A percentile compares a stretch with the other conserved stretches of the same genome.
Evolutionary conservation across 1,140 invertebrate species (phyloP).

Genomic region (Lepidotrigona ventralis): DNA sequence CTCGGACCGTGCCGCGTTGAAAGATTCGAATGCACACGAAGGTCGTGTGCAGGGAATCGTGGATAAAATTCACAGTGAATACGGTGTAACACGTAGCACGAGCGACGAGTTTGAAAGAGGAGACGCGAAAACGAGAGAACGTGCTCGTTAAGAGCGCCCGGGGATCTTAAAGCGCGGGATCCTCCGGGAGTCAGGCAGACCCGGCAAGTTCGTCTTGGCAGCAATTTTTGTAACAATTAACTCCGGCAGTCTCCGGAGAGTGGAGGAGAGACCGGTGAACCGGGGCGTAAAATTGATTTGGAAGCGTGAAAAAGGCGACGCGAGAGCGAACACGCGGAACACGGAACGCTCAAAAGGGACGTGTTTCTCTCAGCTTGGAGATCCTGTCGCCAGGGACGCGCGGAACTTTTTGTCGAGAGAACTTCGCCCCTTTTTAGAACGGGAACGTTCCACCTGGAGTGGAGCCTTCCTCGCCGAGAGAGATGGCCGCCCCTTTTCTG

Average conservation of each 20-base stretch:
- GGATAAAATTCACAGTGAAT: neutral
- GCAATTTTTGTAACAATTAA: neutral
- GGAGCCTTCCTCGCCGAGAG: no score
- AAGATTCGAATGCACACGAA: slow-evolving; percentile 14
- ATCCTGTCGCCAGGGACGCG: neutral
- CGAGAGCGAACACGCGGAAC: neutral
- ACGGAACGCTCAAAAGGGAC: neutral
- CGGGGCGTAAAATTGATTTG: slow-evolving; percentile 1
- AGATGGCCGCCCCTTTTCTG: neutral
- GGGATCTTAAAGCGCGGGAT: no score
- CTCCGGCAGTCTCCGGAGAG: no score
- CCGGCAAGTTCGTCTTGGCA: no score
- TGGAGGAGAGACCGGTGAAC: neutral
- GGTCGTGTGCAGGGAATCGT: neutral
- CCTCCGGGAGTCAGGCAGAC: no score
- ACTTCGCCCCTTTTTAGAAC: neutral
- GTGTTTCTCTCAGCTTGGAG: neutral
- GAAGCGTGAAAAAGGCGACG: neutral
- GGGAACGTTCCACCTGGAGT: neutral
- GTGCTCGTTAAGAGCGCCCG: neutral
- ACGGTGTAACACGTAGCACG: no score
- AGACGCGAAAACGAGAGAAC: neutral
- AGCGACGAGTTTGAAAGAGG: neutral
- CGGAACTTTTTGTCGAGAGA: no score
- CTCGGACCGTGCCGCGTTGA: neutral